Conservation (phyloP, 2,797 vertebrate species). For the Tolypeutes matacus region DNA sequence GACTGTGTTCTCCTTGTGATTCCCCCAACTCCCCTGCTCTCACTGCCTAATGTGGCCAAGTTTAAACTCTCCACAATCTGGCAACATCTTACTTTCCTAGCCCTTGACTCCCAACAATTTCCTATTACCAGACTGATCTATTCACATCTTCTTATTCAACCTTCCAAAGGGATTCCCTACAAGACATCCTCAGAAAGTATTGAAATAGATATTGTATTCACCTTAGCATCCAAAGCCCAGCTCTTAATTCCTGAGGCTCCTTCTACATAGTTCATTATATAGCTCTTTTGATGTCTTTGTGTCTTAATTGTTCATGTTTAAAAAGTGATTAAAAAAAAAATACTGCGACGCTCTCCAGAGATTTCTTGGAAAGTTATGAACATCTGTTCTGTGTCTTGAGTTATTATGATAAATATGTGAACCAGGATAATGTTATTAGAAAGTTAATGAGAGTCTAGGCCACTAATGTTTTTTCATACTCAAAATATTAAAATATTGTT, state of each 20-base stretch:
- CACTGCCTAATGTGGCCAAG: not conserved
- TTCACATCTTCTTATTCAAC: not conserved
- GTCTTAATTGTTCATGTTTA: not conserved
- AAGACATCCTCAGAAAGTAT: not conserved
- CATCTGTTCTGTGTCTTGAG: not conserved
- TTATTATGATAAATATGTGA: not conserved
- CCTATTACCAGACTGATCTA: not conserved
- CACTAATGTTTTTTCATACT: not conserved
- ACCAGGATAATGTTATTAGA: slow-evolving; percentile 9
- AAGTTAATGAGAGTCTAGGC: not conserved
- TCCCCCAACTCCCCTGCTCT: no score
- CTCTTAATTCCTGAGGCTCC: not conserved
- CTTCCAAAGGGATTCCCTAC: not conserved
- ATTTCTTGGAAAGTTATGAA: not conserved
- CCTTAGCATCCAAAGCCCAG: not conserved
- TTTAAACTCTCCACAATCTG: not conserved
- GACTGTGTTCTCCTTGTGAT: not conserved
- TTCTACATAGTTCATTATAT: not conserved
- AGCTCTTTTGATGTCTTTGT: not conserved
- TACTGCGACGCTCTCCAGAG: not conserved
- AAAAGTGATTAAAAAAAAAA: not conserved
- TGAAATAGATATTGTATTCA: not conserved
- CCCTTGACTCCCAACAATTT: not conserved
- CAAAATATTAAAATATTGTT: not conserved
- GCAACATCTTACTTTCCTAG: not conserved